Evolutionary conservation across 2,888 invertebrate species (phyloP).

Genomic region (Stenoptilia bipunctidactyla): DNA sequence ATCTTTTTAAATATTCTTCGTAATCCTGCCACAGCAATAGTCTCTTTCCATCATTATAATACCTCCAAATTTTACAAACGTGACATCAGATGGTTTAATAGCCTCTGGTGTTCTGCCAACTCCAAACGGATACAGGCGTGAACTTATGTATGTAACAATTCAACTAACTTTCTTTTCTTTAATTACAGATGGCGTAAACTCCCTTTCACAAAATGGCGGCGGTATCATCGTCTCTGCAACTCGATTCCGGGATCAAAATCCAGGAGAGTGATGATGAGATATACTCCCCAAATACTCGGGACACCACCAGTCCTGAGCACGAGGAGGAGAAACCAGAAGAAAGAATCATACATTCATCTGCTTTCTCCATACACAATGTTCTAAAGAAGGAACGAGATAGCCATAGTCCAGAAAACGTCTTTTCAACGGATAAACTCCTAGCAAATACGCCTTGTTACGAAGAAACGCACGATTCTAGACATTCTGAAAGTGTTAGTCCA

Average conservation of each 20-base stretch:
- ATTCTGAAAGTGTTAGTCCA: constrained; percentile 44
- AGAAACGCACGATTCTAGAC: constrained; percentile 26
- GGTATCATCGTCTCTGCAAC: constrained; percentile 51
- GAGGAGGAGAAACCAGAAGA: constrained; percentile 51
- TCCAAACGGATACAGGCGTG: too few relatives aligned
- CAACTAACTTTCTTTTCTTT: too few relatives aligned
- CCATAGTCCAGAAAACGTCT: constrained; percentile 59
- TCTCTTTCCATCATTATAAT: too few relatives aligned
- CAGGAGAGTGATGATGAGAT: constrained; percentile 63
- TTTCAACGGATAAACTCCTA: constrained; percentile 57
- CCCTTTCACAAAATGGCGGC: constrained; percentile 48
- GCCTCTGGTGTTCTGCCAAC: too few relatives aligned
- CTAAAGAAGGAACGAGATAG: constrained; percentile 60
- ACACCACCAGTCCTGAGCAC: constrained; percentile 49
- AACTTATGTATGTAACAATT: too few relatives aligned
- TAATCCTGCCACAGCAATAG: too few relatives aligned
- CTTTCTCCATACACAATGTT: constrained; percentile 64
- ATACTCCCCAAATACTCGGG: constrained; percentile 53
- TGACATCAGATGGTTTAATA: too few relatives aligned
- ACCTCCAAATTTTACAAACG: too few relatives aligned
- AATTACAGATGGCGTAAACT: constrained; percentile 53
- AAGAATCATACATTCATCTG: constrained; percentile 39
- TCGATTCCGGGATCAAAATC: constrained; percentile 49
- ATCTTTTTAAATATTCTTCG: too few relatives aligned
- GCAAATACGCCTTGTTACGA: constrained; percentile 58